phyloP scores from a whole-genome alignment of 1,140 invertebrate genomes.

The Copidosoma floridanum region DNA sequence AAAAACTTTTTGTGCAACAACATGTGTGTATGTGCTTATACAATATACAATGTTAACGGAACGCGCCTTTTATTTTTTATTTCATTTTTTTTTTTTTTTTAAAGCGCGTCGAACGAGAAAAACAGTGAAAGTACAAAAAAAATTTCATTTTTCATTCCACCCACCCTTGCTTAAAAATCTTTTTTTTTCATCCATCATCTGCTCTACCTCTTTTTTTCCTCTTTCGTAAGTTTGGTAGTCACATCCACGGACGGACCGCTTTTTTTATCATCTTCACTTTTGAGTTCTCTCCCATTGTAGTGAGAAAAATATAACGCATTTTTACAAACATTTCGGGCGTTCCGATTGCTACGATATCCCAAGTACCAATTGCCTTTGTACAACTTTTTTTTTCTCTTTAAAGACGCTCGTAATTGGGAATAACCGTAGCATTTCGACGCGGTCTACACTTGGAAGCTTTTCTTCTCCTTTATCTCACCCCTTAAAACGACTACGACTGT shows the following conservation, averaged over 20 bases:
- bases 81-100: too few species aligned
- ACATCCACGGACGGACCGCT: conserved; percentile 28
- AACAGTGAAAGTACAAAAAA: not conserved
- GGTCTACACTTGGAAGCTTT: conserved; percentile 5
- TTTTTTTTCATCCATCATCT: not conserved
- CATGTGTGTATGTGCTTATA: conserved; percentile 5
- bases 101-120: not conserved
- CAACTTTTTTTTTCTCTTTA: too few species aligned
- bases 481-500: conserved; percentile 12
- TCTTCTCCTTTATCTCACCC: conserved; percentile 1
- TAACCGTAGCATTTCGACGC: not conserved
- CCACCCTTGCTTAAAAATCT: too few species aligned
- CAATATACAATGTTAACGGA: conserved; percentile 18
- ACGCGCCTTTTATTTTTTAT: too few species aligned
- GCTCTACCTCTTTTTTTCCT: conserved; percentile 5
- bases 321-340: not conserved
- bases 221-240: conserved; percentile 6
- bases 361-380: too few species aligned
- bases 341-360: too few species aligned
- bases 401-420: too few species aligned
- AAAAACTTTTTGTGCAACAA: conserved; percentile 23
- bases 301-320: conserved; percentile 14
- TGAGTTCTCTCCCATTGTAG: not conserved
- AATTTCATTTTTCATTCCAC: not conserved
- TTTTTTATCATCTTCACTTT: not conserved